These are phyloP conservation scores for Epinephelus fuscoguttatus DNA, from an alignment of 2,113 vertebrate genomes.

Conservation along the genomic window DNA sequence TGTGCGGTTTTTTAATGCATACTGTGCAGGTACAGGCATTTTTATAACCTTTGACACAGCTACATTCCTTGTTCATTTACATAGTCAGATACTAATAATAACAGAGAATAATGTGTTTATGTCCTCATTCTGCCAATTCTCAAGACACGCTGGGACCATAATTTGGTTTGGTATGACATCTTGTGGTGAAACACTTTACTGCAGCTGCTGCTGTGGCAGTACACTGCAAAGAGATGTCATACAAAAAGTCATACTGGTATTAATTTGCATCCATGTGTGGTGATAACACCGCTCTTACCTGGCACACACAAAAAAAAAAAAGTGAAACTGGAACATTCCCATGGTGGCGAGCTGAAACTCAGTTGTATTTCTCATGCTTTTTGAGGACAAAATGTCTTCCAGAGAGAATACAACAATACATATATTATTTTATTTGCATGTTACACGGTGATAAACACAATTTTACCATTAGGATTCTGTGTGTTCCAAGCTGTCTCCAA, in stretches of 20 bases:
- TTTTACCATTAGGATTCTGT: slow-evolving; percentile 63
- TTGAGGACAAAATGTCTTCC: slow-evolving; percentile 47
- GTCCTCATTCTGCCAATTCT: background rate
- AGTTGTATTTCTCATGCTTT: slow-evolving; percentile 10
- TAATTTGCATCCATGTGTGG: background rate
- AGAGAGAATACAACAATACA: slow-evolving; percentile 76
- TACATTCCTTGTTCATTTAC: background rate
- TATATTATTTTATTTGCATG: slow-evolving; percentile 84
- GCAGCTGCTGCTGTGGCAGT: background rate
- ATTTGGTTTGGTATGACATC: slow-evolving; percentile 43
- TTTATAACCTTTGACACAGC: background rate
- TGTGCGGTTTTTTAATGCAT: background rate
- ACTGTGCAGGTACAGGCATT: background rate
- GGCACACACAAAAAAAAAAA: background rate
- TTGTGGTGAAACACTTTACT: slow-evolving; percentile 36
- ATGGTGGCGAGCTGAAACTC: background rate
- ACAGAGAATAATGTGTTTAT: background rate
- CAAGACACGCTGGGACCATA: background rate
- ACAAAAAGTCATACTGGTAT: background rate
- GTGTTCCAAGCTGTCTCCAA: slow-evolving; percentile 63
- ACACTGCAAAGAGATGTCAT: background rate
- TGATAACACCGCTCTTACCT: background rate
- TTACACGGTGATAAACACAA: slow-evolving; percentile 82
- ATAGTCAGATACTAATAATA: background rate
- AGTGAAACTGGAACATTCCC: background rate